phyloP scores from a whole-genome alignment of 2,888 invertebrate genomes.

The Cacoxenus indagator region DNA sequence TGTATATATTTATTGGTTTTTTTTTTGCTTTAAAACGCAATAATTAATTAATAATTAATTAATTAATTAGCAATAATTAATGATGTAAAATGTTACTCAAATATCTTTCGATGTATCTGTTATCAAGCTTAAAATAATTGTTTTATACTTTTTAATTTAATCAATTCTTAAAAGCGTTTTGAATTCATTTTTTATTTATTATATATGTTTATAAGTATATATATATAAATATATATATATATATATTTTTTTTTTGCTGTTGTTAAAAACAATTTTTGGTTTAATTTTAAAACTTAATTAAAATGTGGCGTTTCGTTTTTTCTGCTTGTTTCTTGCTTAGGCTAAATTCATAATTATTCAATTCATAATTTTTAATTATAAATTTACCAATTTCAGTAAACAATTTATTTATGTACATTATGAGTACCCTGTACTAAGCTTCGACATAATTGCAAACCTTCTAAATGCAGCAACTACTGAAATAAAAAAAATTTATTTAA shows the following conservation, averaged over 20 bases:
- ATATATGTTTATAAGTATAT: too few species aligned
- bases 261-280: not conserved
- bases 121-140: slow-evolving; percentile 39
- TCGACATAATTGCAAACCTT: not conserved
- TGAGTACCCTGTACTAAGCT: too few species aligned
- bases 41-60: too few species aligned
- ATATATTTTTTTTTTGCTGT: too few species aligned
- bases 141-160: slow-evolving; percentile 24
- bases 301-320: too few species aligned
- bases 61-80: too few species aligned
- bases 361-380: not conserved
- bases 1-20: too few species aligned
- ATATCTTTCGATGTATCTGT: slow-evolving; percentile 53
- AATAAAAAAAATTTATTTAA: not conserved
- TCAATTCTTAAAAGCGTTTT: slow-evolving; percentile 42
- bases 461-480: too few species aligned
- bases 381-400: slow-evolving; percentile 13
- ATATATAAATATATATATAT: too few species aligned
- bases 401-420: slow-evolving; percentile 15
- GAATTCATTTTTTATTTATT: not conserved
- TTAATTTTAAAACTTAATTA: not conserved
- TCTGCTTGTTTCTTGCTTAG: not conserved
- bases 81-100: slow-evolving; percentile 38
- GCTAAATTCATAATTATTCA: not conserved
- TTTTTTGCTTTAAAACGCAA: too few species aligned